Percentiles rank a stretch among this genome's conserved stretches.
These are phyloP conservation scores for Ophion slaviceki DNA, from an alignment of 2,888 invertebrate genomes.

Conservation along the genomic window DNA sequence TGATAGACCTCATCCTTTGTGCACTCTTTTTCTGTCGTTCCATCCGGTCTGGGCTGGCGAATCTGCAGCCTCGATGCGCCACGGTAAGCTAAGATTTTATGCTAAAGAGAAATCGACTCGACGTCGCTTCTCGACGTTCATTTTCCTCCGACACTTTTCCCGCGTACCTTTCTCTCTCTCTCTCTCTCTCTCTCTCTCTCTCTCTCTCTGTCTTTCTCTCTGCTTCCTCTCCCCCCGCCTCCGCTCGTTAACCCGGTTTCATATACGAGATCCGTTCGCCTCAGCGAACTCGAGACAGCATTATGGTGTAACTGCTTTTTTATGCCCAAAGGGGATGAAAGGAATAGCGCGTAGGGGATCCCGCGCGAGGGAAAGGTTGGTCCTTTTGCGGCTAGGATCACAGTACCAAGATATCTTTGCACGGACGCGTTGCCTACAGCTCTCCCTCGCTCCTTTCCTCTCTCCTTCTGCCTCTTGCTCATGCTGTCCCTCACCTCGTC, in stretches of 20 bases:
- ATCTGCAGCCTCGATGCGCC: conserved; percentile 62
- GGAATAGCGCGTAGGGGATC: conserved; percentile 62
- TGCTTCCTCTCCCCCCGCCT: background rate
- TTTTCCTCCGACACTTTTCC: conserved; percentile 27
- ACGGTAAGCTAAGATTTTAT: conserved; percentile 70
- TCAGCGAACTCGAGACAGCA: conserved; percentile 55
- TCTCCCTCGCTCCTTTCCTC: conserved; percentile 3
- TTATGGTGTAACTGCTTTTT: conserved; percentile 66
- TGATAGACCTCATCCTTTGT: conserved; percentile 46
- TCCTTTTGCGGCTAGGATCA: conserved; percentile 66
- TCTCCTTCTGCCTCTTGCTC: conserved; percentile 10
- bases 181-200: background rate
- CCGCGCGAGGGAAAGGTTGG: conserved; percentile 52
- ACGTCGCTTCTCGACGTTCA: conserved; percentile 69
- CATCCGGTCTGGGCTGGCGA: conserved; percentile 32
- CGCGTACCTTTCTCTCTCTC: conserved; percentile 28
- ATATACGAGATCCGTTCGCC: conserved; percentile 53
- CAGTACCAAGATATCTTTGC: conserved; percentile 60
- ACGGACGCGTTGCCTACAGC: conserved; percentile 43
- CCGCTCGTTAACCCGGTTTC: conserved; percentile 62
- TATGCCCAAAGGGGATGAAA: conserved; percentile 68
- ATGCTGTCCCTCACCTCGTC: conserved; percentile 26
- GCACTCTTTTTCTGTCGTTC: conserved; percentile 44
- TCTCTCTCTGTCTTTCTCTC: background rate
- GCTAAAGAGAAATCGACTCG: conserved; percentile 73